Base-by-base conservation (phyloP, 2,888 invertebrate species). In the Thecocarcelia acutangulata region DNA sequence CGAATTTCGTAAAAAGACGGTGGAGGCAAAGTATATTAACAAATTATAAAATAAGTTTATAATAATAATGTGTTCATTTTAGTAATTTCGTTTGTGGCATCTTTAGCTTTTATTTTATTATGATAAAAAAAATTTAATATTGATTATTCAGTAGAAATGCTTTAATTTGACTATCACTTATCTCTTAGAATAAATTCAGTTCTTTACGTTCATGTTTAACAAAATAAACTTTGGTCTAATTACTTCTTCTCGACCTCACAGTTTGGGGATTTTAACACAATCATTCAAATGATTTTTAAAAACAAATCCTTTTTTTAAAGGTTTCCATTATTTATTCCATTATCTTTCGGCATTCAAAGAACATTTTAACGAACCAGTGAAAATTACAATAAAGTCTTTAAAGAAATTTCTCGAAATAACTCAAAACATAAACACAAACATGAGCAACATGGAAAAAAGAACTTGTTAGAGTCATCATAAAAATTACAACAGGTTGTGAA, bases 401-500 rank as follows among this genome's bases (percentile, higher is more conserved):
- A 33, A 8, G 33, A 33, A 33, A 33, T 33, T 33, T 33, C 33
- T 33, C 33, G 33, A 33, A 33, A 33, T 33, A 52, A 58, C 13
- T 48, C 19, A 24, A 58, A 68, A 61, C n/a, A 69, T 13, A 66
- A 64, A 54, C n/a, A 15, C 17, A 46, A 28, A 73, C 21, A 28
- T 13, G 37, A 40, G 56, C 21, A 42, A 59, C 33, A 52, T 44
- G 9, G 2, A 13, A 56, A 37, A 33, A 33, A 1, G 17, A 54
- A 70, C 64, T 54, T 54, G 56, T 75, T 54, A 44, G 28, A 46
- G 54, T 70, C 52, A 6, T 58, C 68, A 56, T 42, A 59, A 73
- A 81, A 68, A 72, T 76, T 72, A 75, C 72, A 73, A 72, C 64
- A 70, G 48, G 56, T 58, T 70, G 72, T 42, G 46, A 64, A 70